Evolutionary conservation across 2,797 vertebrate genomes (phyloP).

Genomic region (Diplodus puntazzo): DNA sequence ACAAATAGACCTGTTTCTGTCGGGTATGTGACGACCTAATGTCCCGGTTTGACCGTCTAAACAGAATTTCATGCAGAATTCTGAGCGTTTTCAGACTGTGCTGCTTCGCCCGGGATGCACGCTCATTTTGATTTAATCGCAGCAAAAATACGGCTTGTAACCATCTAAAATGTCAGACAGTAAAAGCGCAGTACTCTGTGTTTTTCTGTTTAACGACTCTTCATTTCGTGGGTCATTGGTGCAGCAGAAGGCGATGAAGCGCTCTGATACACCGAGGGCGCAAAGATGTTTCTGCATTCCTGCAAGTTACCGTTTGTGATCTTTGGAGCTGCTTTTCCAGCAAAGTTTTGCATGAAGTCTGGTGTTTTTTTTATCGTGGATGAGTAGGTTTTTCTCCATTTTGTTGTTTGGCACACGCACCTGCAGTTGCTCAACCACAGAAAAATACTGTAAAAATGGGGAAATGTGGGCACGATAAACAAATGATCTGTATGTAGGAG

Average conservation of each 20-base stretch:
- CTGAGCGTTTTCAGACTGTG: background rate
- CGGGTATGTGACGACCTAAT: background rate
- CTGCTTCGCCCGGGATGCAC: background rate
- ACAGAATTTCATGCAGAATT: background rate
- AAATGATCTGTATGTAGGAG: conserved; percentile 31
- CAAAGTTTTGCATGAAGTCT: conserved; percentile 61
- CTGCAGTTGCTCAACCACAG: conserved; percentile 78
- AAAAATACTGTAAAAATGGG: conserved; percentile 60
- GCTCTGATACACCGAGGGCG: background rate
- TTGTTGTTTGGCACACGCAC: conserved; percentile 75
- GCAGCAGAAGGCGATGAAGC: conserved; percentile 13
- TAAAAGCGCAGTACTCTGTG: background rate
- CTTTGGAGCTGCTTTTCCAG: conserved; percentile 19
- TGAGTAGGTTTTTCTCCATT: conserved; percentile 54
- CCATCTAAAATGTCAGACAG: accelerated
- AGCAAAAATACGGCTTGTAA: background rate
- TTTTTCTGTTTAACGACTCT: background rate
- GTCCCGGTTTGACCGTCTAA: background rate
- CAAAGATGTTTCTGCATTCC: background rate
- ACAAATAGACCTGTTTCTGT: background rate
- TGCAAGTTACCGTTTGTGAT: conserved; percentile 9
- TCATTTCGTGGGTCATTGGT: conserved; percentile 14
- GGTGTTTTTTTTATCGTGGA: conserved; percentile 66
- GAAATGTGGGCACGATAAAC: conserved; percentile 54
- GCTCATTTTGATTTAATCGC: background rate